Evolutionary conservation across 1,140 invertebrate genomes (phyloP).

Genomic region (Coenobita brevimanus): DNA sequence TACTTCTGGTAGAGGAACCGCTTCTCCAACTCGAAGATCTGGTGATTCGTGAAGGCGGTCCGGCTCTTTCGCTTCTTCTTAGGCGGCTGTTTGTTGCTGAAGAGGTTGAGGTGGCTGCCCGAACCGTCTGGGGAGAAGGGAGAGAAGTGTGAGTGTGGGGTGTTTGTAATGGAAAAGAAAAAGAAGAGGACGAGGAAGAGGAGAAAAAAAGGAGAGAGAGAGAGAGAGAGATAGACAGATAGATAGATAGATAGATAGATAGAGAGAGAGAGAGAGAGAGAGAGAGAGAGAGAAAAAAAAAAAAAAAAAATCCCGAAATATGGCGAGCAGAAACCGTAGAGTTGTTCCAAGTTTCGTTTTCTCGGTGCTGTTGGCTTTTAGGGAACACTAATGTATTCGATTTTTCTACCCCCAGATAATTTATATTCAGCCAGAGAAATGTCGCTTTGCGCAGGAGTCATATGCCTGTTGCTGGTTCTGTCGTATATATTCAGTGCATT

Average conservation of each 20-base stretch:
- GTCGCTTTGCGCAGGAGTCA: no score
- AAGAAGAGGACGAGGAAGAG: neutral
- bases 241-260: no score
- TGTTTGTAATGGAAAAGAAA: neutral
- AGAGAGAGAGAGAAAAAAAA: neutral
- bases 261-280: neutral
- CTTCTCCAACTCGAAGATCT: constrained; percentile 98
- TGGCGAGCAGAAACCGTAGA: no score
- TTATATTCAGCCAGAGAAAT: no score
- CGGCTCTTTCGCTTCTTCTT: constrained; percentile 98
- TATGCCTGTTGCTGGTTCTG: no score
- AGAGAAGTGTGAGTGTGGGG: constrained; percentile 5
- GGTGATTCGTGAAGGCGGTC: constrained; percentile 98
- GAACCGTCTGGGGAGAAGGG: constrained; percentile 70
- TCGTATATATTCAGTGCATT: no score
- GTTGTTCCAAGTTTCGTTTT: no score
- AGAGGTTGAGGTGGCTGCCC: constrained; percentile 73
- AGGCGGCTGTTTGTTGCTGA: constrained; percentile 91
- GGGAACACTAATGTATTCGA: no score
- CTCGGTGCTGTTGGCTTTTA: no score
- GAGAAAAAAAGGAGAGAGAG: neutral
- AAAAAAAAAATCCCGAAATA: no score
- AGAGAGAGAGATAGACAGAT: no score
- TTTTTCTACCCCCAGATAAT: no score
- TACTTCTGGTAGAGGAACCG: constrained; percentile 98